Percentiles rank a stretch among this genome's conserved stretches.
Evolutionary conservation across 2,888 invertebrate genomes (phyloP).

Genomic region (Drosophila falleni): DNA sequence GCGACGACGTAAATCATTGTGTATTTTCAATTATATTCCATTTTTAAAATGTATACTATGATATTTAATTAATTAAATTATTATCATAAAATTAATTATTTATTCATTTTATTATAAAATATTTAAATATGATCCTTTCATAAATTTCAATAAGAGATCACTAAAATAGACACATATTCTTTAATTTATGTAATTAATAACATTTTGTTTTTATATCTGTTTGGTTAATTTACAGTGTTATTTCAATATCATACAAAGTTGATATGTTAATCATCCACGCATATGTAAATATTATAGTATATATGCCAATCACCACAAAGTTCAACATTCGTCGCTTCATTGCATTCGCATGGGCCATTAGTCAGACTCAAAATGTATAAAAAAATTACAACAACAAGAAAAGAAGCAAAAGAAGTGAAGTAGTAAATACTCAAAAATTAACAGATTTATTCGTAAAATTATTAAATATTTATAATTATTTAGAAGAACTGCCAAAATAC

Average conservation of each 20-base stretch:
- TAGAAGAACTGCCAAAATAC: constrained; percentile 1
- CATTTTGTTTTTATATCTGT: too few species aligned
- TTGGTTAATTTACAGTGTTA: background rate
- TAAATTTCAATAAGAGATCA: too few species aligned
- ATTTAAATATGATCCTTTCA: too few species aligned
- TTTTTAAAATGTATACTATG: too few species aligned
- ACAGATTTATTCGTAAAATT: too few species aligned
- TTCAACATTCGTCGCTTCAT: constrained; percentile 50
- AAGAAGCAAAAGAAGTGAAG: too few species aligned
- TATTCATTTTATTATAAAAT: too few species aligned
- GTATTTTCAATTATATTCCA: too few species aligned
- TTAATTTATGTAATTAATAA: too few species aligned
- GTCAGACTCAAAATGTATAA: constrained; percentile 35
- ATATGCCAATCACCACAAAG: constrained; percentile 36
- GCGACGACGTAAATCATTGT: constrained; percentile 12
- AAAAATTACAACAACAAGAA: background rate
- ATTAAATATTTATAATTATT: background rate
- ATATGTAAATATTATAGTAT: constrained; percentile 8
- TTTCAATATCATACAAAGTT: constrained; percentile 6
- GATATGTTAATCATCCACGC: constrained; percentile 25
- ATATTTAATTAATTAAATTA: background rate
- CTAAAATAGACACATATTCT: too few species aligned
- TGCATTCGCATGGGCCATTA: constrained; percentile 62
- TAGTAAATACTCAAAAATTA: background rate
- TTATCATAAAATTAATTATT: too few species aligned